Base-by-base conservation (phyloP, 2,888 invertebrate genomes). In the Ganaspis brasiliensis region DNA sequence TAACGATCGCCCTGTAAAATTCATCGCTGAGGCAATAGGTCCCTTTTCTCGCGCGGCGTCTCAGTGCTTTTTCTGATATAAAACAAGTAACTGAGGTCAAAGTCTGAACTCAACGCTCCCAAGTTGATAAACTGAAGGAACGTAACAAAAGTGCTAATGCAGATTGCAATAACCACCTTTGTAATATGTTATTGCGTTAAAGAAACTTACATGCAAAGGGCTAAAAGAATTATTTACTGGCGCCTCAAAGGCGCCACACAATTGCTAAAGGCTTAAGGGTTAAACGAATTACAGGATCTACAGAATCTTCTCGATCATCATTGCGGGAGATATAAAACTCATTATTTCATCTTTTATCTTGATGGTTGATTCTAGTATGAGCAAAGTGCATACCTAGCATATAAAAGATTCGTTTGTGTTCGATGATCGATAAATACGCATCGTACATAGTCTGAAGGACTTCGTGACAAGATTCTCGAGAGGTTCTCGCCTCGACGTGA, bases 401-500 rank as follows among this genome's bases (percentile, higher is more conserved):
- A 63, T 21, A 14, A 63, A 40, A 63, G 21, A 63, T 40, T 63
- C 40, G 63, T 45, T 45, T 67, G n/a, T 67, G 21, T 21, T 40
- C 45, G 40, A 67, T 67, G 67, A 67, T 67, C 45, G 67, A 67
- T 67, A 67, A 67, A 45, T 67, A 45, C 67, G 67, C 45, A 40
- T 67, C 59, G n/a, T 59, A 67, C 45, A 67, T 67, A 67, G 67
- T 67, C n/a, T 19, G 45, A 45, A n/a, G 12, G n/a, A 67, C 40
- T 45, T 67, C 67, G 67, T 67, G 67, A 67, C 67, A 67, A 45
- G 67, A 67, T 45, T 67, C 67, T 45, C 6, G 45, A 67, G 24
- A 8, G 67, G n/a, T 67, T 67, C 67, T 24, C 45, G 24, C 67
- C 67, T 45, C 45, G 63, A 45, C 21, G 63, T 63, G 21, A 21